Evolutionary conservation across 1,140 invertebrate genomes (phyloP), one percentile per base, ranked within the genome.

Genomic region (Sitophilus oryzae): DNA sequence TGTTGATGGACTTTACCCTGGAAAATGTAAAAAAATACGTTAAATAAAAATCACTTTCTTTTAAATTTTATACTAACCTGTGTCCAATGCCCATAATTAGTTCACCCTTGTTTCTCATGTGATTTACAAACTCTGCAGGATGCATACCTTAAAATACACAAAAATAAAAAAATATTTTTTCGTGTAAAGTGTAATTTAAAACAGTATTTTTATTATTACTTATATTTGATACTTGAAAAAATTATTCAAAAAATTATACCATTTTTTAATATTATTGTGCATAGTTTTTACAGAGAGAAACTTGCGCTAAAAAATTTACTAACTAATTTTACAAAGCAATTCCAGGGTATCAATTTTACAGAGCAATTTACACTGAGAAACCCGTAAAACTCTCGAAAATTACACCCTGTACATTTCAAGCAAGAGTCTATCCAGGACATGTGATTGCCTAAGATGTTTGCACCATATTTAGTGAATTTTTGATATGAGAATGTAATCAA

Each of bases 31-130:
- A 6, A 42, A 42, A 3, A 20, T 11, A 44, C 20, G 20, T 20
- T 1, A 44, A 44, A 44, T n/a, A 44, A 44, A 44, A n/a, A 15
- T 11, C 18, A 44, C 18, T n/a, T 20, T n/a, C 2, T 44, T 44
- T 21, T 20, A 23, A 14, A 30, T 22, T 9, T 11, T 14, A 20
- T 20, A 21, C n/a, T 21, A 16, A 46, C 14, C 22, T 82, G 73
- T 90, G 87, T 92, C 21, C 96, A 68, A 99, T 99, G 36, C 97
- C 97, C 93, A 99, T 97, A 61, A 99, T 99, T 2, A 98, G 83
- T 73, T 97, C 85, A 0, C 96, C 96, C 70, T 96, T 89, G 66
- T 97, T 96, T 36, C 96, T 79, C 82, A 97, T 98, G 59, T 88
- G 83, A 71, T 98, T 99, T 5, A 99, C 97, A 78, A 99, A 99